phyloP scores from a whole-genome alignment of 2,113 vertebrate genomes.

The Chiloscyllium plagiosum region DNA sequence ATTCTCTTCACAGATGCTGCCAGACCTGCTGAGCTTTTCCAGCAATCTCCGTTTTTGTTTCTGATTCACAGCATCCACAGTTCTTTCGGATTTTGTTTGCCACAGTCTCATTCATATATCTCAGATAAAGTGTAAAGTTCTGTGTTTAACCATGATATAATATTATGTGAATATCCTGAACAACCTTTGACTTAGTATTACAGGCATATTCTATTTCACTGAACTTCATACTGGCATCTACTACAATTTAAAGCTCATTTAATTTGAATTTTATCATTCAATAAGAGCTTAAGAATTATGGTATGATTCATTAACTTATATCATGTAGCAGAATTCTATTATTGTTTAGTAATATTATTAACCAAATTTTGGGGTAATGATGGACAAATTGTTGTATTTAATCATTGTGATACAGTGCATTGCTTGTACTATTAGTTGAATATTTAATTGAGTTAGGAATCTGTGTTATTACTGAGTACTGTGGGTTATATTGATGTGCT shows the following conservation, averaged over 20 bases:
- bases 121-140: background rate
- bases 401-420: background rate
- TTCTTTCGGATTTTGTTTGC: too few relatives aligned
- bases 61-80: too few relatives aligned
- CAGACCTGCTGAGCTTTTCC: too few relatives aligned
- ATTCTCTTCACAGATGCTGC: too few relatives aligned
- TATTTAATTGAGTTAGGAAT: background rate
- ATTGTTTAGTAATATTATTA: background rate
- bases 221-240: background rate
- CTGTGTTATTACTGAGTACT: background rate
- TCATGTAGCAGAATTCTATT: background rate
- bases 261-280: background rate
- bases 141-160: background rate
- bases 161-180: background rate
- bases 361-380: background rate
- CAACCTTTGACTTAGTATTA: background rate
- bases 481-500: background rate
- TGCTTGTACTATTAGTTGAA: background rate
- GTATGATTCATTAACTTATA: background rate
- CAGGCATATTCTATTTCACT: background rate
- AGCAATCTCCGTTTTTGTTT: too few relatives aligned
- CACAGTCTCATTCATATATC: background rate
- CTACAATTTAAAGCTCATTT: background rate
- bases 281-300: background rate
- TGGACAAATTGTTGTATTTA: background rate